phyloP scores from a whole-genome alignment of 2,113 vertebrate species.

The Struthidea cinerea region DNA sequence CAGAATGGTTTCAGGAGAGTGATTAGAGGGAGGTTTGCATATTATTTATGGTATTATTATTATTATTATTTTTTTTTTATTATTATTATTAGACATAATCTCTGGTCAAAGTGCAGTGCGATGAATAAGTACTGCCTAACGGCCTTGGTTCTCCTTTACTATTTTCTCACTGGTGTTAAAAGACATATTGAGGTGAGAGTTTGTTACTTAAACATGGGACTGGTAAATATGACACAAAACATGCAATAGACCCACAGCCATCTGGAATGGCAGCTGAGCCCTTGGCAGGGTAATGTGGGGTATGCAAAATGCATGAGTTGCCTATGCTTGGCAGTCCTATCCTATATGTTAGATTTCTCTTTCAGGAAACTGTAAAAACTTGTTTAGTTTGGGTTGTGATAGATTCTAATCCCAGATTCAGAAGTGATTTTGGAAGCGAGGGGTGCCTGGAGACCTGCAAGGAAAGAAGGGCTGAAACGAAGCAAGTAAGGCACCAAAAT shows the following conservation, averaged over 20 bases:
- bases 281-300: not conserved
- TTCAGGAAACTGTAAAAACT: not conserved
- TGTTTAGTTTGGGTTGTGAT: not conserved
- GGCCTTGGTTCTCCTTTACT: not conserved
- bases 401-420: not conserved
- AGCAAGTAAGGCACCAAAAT: not conserved
- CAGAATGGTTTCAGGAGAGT: not conserved
- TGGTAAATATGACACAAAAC: constrained; percentile 2
- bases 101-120: not conserved
- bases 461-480: not conserved
- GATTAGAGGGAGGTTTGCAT: not conserved
- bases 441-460: not conserved
- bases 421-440: not conserved
- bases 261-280: constrained; percentile 50
- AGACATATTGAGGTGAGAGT: constrained; percentile 11
- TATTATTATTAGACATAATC: not conserved
- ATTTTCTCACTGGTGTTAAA: not conserved
- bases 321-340: not conserved
- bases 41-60: not conserved
- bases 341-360: not conserved
- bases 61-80: not conserved
- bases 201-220: constrained; percentile 20
- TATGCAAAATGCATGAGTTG: not conserved
- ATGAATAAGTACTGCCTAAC: not conserved
- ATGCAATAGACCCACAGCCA: not conserved